Evolutionary conservation across 2,113 vertebrate genomes (phyloP).

Genomic region (Craseonycteris thonglongyai): DNA sequence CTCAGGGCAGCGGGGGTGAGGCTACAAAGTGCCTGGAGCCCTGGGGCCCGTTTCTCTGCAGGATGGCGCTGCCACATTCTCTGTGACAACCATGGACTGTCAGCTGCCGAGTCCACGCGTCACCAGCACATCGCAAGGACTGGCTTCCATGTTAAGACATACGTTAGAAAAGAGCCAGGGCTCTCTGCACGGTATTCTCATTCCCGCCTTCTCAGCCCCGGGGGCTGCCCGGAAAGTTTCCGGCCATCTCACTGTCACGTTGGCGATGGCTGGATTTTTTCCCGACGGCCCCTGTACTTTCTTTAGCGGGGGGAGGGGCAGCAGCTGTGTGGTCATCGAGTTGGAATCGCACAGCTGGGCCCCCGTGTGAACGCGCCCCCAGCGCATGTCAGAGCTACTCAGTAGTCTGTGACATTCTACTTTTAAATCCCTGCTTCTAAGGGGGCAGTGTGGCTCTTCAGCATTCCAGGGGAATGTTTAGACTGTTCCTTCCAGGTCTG

Average conservation of each 20-base stretch:
- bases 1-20: rapidly evolving
- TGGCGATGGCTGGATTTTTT: no score
- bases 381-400: rapidly evolving
- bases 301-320: background rate
- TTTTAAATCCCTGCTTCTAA: background rate
- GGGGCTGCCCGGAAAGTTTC: no score
- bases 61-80: background rate
- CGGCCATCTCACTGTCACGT: no score
- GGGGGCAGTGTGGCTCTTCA: rapidly evolving
- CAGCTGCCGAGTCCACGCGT: no score
- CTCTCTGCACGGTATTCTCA: background rate
- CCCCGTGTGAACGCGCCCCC: rapidly evolving
- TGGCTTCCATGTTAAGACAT: background rate
- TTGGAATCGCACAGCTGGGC: rapidly evolving
- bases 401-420: rapidly evolving
- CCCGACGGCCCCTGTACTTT: no score
- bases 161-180: background rate
- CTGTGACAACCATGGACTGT: rapidly evolving
- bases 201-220: no score
- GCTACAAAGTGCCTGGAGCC: background rate
- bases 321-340: background rate
- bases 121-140: background rate
- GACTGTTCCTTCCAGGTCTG: background rate
- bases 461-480: background rate
- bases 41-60: rapidly evolving